Evolutionary conservation across 2,113 vertebrate species (phyloP).

Genomic region (Lophochroa leadbeateri): DNA sequence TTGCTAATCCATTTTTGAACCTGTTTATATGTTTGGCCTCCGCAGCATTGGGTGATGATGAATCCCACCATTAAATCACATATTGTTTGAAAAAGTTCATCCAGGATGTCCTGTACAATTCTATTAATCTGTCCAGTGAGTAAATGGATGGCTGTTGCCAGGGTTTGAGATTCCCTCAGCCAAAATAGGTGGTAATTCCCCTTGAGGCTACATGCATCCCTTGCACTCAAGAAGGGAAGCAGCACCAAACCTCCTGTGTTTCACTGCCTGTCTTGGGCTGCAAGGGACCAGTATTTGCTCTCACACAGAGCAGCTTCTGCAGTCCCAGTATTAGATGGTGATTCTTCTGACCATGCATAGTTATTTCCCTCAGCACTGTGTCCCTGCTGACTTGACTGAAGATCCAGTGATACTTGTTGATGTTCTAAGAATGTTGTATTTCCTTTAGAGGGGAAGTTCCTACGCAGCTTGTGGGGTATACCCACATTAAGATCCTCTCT

Average conservation of each 20-base stretch:
- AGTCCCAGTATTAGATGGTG: neutral
- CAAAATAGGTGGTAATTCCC: neutral
- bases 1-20: neutral
- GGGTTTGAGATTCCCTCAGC: neutral
- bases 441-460: neutral
- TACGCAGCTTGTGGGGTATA: neutral
- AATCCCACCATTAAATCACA: neutral
- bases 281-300: neutral
- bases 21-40: neutral
- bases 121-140: neutral
- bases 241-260: neutral
- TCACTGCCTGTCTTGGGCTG: neutral
- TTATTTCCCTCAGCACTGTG: neutral
- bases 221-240: rapidly evolving
- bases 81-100: neutral
- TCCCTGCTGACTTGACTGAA: neutral
- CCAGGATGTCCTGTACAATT: conserved; percentile 50
- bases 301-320: neutral
- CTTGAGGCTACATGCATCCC: neutral
- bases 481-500: neutral
- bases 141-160: neutral
- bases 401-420: neutral
- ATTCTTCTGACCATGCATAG: neutral
- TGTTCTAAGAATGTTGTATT: neutral
- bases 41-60: neutral